Conservation (phyloP, 2,888 invertebrate genomes). For the Sinelater perroti region DNA sequence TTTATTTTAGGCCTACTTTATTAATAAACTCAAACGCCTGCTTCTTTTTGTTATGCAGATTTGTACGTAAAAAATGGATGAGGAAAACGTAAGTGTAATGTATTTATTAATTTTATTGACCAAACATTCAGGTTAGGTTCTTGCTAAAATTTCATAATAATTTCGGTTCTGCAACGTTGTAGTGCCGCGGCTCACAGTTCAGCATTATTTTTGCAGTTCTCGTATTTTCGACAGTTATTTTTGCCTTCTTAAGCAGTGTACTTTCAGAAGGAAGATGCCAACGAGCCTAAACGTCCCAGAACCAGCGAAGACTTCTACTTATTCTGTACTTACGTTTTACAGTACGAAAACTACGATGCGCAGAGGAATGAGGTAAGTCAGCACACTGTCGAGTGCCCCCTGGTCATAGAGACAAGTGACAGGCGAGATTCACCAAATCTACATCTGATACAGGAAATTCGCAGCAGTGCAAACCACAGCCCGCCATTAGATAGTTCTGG, state of each 20-base stretch:
- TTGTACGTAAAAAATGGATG: conserved; percentile 50
- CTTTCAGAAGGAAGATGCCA: conserved; percentile 49
- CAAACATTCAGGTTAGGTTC: conserved; percentile 48
- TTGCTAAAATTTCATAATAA: conserved; percentile 12
- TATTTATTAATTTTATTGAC: conserved; percentile 40
- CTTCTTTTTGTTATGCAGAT: conserved; percentile 46
- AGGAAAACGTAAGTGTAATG: conserved; percentile 51
- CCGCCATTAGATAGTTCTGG: conserved; percentile 64
- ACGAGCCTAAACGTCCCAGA: conserved; percentile 54
- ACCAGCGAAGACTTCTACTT: conserved; percentile 65
- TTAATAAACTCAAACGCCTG: conserved; percentile 36
- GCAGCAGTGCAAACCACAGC: conserved; percentile 48
- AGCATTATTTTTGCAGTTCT: conserved; percentile 13
- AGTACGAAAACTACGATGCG: conserved; percentile 64
- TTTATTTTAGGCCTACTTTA: conserved; percentile 31
- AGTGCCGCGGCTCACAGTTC: not conserved
- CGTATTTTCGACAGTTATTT: not conserved
- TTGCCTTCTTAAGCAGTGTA: conserved; percentile 23
- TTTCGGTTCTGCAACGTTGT: conserved; percentile 28
- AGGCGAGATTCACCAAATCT: no score
- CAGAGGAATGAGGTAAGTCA: conserved; percentile 60
- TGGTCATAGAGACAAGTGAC: no score
- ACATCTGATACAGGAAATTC: conserved; percentile 44
- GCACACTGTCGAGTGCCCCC: no score
- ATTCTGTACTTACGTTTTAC: conserved; percentile 65